phyloP scores from a whole-genome alignment of 2,113 vertebrate species.

The Dendrocopos noguchii region DNA sequence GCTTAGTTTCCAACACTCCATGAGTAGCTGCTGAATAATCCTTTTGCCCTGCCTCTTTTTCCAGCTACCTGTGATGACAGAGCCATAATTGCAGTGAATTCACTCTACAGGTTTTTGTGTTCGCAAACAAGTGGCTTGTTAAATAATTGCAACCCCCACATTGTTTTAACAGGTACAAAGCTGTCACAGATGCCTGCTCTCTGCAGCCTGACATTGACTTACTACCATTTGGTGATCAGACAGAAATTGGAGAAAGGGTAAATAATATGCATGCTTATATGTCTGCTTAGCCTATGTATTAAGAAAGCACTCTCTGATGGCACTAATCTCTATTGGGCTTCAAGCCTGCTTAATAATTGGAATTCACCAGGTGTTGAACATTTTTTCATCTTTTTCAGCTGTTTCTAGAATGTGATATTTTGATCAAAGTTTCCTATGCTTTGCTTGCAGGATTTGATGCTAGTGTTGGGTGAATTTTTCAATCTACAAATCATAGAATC shows the following conservation, averaged over 20 bases:
- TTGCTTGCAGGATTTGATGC: background rate
- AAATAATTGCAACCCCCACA: background rate
- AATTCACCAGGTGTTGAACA: background rate
- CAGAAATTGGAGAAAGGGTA: conserved; percentile 98
- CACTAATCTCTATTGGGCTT: background rate
- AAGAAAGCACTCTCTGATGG: background rate
- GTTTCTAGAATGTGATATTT: background rate
- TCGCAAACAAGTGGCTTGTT: background rate
- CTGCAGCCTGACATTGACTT: conserved; percentile 98
- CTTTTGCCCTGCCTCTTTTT: background rate
- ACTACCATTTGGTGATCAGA: conserved; percentile 95
- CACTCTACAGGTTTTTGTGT: background rate
- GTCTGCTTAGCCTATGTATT: background rate
- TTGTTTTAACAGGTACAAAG: conserved; percentile 87
- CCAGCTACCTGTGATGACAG: background rate
- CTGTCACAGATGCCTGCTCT: conserved; percentile 95
- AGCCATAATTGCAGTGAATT: background rate
- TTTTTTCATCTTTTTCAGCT: background rate
- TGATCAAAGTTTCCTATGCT: background rate
- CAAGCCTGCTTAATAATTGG: background rate
- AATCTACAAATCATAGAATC: background rate
- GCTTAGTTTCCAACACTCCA: background rate
- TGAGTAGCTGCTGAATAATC: background rate
- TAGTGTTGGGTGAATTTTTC: background rate
- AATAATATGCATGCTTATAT: conserved; percentile 17